A percentile compares a stretch with the other conserved stretches of the same genome.
Conservation (phyloP, 2,113 vertebrate genomes). For the Poicephalus meyeri region DNA sequence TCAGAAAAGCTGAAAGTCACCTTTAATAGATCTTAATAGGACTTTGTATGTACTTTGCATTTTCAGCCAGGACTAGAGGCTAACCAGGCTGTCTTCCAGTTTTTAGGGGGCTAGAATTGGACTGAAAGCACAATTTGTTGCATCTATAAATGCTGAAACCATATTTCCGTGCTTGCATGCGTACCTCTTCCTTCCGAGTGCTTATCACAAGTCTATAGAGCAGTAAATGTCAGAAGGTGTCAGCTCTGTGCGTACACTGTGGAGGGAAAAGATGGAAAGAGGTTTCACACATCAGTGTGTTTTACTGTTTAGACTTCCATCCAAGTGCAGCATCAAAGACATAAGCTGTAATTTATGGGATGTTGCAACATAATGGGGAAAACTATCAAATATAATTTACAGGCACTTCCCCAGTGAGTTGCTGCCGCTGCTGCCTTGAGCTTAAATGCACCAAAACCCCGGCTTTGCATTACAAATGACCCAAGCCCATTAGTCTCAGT, state of each 20-base stretch:
- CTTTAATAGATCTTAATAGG: not conserved
- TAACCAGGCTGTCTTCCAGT: not conserved
- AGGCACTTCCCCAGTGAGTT: not conserved
- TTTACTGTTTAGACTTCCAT: not conserved
- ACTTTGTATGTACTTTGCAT: accelerated
- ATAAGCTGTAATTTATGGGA: not conserved
- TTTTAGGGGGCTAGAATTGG: not conserved
- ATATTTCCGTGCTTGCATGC: accelerated
- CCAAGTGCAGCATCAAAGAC: not conserved
- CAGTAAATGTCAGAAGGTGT: not conserved
- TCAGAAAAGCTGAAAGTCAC: not conserved
- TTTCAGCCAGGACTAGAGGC: not conserved
- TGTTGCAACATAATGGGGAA: not conserved
- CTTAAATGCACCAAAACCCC: not conserved
- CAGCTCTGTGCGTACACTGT: not conserved
- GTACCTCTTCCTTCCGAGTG: not conserved
- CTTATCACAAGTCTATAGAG: accelerated
- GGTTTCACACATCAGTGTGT: accelerated
- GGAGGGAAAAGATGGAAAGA: not conserved
- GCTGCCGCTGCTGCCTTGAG: not conserved
- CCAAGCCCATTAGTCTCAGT: accelerated
- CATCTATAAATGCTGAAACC: not conserved
- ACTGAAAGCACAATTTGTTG: not conserved
- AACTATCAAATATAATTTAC: not conserved
- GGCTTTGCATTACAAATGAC: not conserved